Percentiles rank a stretch among this genome's conserved stretches.
Conservation (phyloP, 2,888 invertebrate species). For the Philonicus albiceps region DNA sequence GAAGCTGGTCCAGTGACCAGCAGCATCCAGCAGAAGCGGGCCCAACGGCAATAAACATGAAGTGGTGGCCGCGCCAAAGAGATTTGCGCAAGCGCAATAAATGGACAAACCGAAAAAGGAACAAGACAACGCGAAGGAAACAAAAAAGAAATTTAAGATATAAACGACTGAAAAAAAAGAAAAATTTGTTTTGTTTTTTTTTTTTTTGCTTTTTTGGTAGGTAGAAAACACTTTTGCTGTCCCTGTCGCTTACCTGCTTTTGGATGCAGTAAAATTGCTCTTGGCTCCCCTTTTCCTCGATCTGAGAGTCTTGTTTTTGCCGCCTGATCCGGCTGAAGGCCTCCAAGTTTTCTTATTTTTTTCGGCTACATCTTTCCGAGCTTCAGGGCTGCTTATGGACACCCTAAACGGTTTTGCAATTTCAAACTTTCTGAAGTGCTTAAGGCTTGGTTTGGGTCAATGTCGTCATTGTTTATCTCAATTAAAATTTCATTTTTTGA, state of each 20-base stretch:
- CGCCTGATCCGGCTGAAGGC: neutral
- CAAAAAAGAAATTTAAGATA: constrained; percentile 9
- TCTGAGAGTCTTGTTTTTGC: neutral
- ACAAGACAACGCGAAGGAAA: neutral
- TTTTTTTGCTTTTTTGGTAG: neutral
- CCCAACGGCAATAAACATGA: constrained; percentile 11
- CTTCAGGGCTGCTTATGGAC: neutral
- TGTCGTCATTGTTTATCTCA: neutral
- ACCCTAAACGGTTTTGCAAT: neutral
- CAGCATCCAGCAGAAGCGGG: constrained; percentile 1
- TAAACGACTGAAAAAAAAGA: neutral
- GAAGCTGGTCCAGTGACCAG: constrained; percentile 12
- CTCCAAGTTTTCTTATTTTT: constrained; percentile 30
- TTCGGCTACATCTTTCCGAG: neutral
- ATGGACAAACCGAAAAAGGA: constrained; percentile 29
- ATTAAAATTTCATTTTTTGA: neutral
- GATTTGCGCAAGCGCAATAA: constrained; percentile 33
- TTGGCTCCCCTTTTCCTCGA: neutral
- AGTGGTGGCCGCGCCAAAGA: neutral
- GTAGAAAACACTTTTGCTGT: constrained; percentile 37
- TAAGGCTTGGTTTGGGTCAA: neutral
- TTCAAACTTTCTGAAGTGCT: neutral
- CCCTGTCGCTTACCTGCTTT: constrained; percentile 7
- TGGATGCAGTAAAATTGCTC: neutral
- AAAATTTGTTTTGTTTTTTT: neutral